Base-by-base conservation (phyloP, 2,888 invertebrate genomes). In the Lamproptera curius region DNA sequence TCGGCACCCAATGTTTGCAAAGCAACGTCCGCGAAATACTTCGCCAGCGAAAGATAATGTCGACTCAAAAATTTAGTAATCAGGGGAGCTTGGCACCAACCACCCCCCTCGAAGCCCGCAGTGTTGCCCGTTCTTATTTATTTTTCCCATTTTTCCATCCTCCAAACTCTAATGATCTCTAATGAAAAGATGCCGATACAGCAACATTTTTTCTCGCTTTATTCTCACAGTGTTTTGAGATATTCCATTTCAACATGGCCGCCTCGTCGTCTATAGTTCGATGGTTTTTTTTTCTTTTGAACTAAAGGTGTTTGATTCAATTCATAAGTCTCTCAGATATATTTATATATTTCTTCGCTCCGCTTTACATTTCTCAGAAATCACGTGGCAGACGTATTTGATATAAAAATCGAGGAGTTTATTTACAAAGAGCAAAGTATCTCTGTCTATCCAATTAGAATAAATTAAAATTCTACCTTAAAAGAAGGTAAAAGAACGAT, bases 141-240 rank as follows among this genome's bases (percentile, higher is more conserved):
- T 78, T 72, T 77, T 74, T 64, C 40, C 73, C 72, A 77, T 79
- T 78, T n/a, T n/a, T 77, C 79, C 73, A 73, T 76, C 71, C 65
- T 64, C 62, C 54, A 69, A 76, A 73, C 74, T 81, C 79, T 82
- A 82, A 84, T 83, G 85, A 81, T 77, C 73, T 75, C 73, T 76
- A 76, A 83, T 80, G 77, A 83, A 83, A 78, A 73, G 77, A 71
- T 70, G 71, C 68, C 76, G 77, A 77, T 78, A 72, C 65, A 65
- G 59, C 62, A 59, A 63, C 58, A 56, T 60, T 68, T 70, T 71
- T 68, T 64, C 51, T 52, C 58, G 43, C 40, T 43, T 48, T 43
- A 37, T 2, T 33, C 42, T 42, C 15, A 6, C 35, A 31, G 40
- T 31, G 40, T 65, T 67, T 65, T 57, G 56, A 59, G 59, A 65